Evolutionary conservation across 2,113 vertebrate genomes (phyloP).

Genomic region (Colius striatus): DNA sequence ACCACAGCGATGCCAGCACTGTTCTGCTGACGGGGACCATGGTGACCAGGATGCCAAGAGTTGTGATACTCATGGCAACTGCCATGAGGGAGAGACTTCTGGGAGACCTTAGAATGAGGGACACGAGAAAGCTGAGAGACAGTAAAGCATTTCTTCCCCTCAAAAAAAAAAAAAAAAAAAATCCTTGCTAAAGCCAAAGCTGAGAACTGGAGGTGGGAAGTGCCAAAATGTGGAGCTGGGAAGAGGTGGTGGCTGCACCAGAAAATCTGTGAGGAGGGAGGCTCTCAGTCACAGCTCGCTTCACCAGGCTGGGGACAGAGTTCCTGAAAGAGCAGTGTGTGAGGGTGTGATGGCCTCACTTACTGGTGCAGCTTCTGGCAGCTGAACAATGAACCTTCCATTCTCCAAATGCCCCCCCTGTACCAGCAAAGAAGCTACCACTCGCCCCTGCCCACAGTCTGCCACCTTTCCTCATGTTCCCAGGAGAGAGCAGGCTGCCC

Average conservation of each 20-base stretch:
- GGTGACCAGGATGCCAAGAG: neutral
- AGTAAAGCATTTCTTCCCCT: neutral
- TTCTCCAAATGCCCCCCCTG: neutral
- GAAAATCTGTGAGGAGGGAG: neutral
- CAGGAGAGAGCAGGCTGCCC: neutral
- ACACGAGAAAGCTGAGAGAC: neutral
- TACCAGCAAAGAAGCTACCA: neutral
- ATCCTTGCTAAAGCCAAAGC: neutral
- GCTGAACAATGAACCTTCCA: neutral
- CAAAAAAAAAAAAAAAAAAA: neutral
- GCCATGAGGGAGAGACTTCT: neutral
- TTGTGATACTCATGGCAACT: neutral
- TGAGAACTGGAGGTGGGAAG: neutral
- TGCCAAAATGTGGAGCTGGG: neutral
- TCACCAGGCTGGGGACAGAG: neutral
- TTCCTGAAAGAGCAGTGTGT: fast-evolving
- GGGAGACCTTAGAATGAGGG: neutral
- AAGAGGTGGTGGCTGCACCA: neutral
- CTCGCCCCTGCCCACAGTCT: neutral
- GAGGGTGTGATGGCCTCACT: neutral
- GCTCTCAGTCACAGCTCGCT: neutral
- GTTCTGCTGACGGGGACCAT: neutral
- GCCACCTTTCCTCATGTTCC: neutral
- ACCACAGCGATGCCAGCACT: fast-evolving
- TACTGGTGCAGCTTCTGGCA: neutral